Percentiles rank a stretch among this genome's conserved stretches.
phyloP scores from a whole-genome alignment of 2,797 vertebrate genomes.

The Neoniphon sammara region DNA sequence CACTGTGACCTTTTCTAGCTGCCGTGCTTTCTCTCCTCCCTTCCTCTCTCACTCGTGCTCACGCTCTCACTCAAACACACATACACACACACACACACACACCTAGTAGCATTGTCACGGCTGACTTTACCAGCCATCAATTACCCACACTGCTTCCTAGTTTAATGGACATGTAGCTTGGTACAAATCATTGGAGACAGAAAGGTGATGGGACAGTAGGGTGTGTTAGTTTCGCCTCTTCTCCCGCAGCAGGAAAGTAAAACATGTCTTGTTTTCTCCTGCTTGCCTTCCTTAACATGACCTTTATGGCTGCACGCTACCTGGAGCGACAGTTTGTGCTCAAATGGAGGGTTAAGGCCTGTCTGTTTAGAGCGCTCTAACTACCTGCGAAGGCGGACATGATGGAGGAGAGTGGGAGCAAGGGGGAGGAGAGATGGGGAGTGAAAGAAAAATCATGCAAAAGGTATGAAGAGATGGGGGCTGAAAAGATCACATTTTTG shows the following conservation, averaged over 20 bases:
- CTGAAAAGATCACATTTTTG: neutral
- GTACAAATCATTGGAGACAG: conserved; percentile 62
- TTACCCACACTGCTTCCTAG: conserved; percentile 63
- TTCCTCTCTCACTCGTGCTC: conserved; percentile 44
- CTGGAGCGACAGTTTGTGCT: conserved; percentile 66
- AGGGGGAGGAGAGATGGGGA: neutral
- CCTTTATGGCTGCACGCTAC: conserved; percentile 70
- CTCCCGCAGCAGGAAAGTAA: conserved; percentile 58
- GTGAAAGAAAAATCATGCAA: neutral
- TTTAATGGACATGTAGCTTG: conserved; percentile 66
- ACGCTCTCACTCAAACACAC: conserved; percentile 46
- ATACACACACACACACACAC: conserved; percentile 33
- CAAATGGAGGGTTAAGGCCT: conserved; percentile 66
- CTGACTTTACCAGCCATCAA: conserved; percentile 67
- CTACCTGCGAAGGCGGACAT: conserved; percentile 40
- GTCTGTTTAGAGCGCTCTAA: conserved; percentile 64
- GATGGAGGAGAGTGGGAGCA: neutral
- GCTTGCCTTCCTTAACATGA: conserved; percentile 64
- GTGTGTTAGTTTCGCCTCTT: conserved; percentile 46
- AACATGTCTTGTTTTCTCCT: conserved; percentile 57
- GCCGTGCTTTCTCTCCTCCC: conserved; percentile 57
- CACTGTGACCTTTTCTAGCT: conserved; percentile 80
- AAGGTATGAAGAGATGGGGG: neutral
- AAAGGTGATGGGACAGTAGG: conserved; percentile 52
- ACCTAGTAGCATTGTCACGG: conserved; percentile 62